Conservation (phyloP, 2,797 vertebrate species). For the Coilia nasus region DNA sequence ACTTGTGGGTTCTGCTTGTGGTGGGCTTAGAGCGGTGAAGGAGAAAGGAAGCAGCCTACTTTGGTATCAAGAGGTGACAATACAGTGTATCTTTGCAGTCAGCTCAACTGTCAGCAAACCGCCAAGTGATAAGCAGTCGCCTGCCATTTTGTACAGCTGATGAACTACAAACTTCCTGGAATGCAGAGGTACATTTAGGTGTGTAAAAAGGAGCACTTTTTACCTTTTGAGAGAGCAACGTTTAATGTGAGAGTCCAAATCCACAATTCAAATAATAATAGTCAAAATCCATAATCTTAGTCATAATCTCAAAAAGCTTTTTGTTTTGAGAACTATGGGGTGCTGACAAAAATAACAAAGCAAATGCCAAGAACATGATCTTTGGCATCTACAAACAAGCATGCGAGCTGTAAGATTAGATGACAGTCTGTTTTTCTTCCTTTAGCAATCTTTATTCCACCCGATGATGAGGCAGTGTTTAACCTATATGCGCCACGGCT, state of each 20-base stretch:
- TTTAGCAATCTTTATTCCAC: neutral
- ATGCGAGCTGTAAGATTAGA: neutral
- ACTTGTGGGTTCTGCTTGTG: neutral
- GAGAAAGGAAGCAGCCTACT: neutral
- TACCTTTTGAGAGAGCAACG: no score
- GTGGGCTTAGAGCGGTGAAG: neutral
- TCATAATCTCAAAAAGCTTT: neutral
- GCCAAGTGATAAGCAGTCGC: neutral
- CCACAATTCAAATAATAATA: no score
- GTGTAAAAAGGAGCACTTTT: neutral
- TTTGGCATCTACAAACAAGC: neutral
- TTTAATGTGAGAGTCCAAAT: no score
- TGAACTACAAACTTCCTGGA: no score
- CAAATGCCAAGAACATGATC: neutral
- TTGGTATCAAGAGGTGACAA: neutral
- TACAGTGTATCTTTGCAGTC: neutral
- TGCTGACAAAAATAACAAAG: neutral
- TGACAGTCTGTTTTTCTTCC: neutral
- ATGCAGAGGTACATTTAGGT: neutral
- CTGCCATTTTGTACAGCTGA: neutral
- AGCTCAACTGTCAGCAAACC: neutral
- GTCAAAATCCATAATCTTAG: no score
- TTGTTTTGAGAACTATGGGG: neutral
- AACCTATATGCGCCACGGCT: neutral
- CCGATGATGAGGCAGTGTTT: neutral